Conservation (phyloP, 1,140 invertebrate species). For the Teleopsis dalmanni region DNA sequence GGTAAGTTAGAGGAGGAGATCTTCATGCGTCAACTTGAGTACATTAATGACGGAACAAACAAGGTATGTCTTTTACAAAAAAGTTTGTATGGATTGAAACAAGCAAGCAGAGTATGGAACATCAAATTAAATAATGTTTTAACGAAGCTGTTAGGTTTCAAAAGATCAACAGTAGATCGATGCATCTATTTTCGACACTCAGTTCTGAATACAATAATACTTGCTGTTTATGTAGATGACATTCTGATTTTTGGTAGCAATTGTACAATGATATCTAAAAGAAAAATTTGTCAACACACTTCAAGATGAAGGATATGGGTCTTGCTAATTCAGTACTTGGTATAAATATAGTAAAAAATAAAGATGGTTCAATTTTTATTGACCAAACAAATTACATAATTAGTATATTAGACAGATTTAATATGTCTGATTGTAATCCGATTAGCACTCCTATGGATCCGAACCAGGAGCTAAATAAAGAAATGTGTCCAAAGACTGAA, state of each 20-base stretch:
- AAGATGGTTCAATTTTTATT: background rate
- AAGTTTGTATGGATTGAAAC: slow-evolving; percentile 29
- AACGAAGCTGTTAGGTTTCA: slow-evolving; percentile 9
- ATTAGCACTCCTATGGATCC: slow-evolving; percentile 5
- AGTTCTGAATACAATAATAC: background rate
- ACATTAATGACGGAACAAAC: slow-evolving; percentile 10
- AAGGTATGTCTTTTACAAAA: slow-evolving; percentile 19
- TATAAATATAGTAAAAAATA: slow-evolving; percentile 2
- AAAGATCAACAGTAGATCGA: slow-evolving; percentile 13
- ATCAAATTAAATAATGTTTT: slow-evolving; percentile 17
- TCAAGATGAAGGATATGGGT: slow-evolving; percentile 8
- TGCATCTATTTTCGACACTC: slow-evolving; percentile 12
- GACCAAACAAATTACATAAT: background rate
- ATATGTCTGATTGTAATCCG: slow-evolving; percentile 6
- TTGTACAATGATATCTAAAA: background rate
- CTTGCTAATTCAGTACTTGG: slow-evolving; percentile 4
- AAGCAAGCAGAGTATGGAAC: slow-evolving; percentile 26
- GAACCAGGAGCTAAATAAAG: background rate
- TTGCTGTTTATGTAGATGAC: slow-evolving; percentile 13
- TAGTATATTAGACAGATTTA: background rate
- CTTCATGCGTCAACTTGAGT: slow-evolving; percentile 34
- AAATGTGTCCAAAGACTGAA: slow-evolving; percentile 13
- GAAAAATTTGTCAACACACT: slow-evolving; percentile 1
- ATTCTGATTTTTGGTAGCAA: slow-evolving; percentile 1
- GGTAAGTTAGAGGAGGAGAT: background rate